Percentiles rank a stretch among this genome's conserved stretches.
These are phyloP conservation scores for Toxotes lorentzi DNA, from an alignment of 2,797 vertebrate genomes.

Conservation along the genomic window DNA sequence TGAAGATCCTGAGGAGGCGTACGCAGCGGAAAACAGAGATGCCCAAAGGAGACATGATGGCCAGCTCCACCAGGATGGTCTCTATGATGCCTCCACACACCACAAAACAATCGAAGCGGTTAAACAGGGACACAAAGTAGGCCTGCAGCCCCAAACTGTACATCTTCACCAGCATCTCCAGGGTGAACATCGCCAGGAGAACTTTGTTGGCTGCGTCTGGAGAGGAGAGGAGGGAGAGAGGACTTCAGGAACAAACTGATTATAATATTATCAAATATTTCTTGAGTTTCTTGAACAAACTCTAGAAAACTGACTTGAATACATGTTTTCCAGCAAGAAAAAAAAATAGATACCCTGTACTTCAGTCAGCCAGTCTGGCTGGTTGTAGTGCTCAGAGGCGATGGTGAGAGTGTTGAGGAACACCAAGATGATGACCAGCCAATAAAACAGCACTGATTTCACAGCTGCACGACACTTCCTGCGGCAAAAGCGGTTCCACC, in stretches of 20 bases:
- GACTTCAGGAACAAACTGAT: conserved; percentile 1
- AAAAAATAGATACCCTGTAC: conserved; percentile 89
- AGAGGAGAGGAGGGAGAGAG: conserved; percentile 38
- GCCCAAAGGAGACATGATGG: conserved; percentile 97
- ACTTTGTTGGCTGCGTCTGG: conserved; percentile 98
- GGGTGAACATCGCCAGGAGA: conserved; percentile 95
- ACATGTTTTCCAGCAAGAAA: background rate
- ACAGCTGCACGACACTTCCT: conserved; percentile 95
- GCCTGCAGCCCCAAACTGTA: conserved; percentile 98
- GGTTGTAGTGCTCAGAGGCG: conserved; percentile 97
- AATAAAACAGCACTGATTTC: conserved; percentile 97
- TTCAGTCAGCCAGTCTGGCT: conserved; percentile 94
- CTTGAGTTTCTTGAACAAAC: background rate
- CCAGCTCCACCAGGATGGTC: conserved; percentile 96
- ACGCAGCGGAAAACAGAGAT: conserved; percentile 98
- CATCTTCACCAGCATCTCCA: conserved; percentile 99
- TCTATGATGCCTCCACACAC: conserved; percentile 97
- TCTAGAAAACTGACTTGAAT: background rate
- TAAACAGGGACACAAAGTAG: conserved; percentile 98
- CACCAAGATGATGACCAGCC: conserved; percentile 98
- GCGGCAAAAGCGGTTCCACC: conserved; percentile 96
- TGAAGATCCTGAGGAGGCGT: conserved; percentile 97
- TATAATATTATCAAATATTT: background rate
- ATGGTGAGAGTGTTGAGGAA: conserved; percentile 99
- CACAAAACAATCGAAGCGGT: conserved; percentile 99